Conservation (phyloP, 2,888 invertebrate genomes). For the Dolomedes plantarius region DNA sequence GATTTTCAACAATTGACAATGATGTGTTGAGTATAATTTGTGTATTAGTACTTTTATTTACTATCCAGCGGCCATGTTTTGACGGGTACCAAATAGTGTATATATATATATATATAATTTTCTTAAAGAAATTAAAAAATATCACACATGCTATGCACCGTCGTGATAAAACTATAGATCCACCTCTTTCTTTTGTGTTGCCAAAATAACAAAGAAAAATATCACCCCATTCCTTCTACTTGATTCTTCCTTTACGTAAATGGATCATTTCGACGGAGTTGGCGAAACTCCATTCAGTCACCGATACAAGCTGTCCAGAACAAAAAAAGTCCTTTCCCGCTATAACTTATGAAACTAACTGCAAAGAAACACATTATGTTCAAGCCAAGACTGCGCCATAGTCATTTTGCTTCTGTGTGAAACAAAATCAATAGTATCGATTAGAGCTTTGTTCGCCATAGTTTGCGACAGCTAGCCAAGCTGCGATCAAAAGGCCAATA, state of each 20-base stretch:
- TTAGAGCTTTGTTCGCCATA: not conserved
- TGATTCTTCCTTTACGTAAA: not conserved
- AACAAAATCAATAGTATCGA: not conserved
- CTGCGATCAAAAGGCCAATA: not conserved
- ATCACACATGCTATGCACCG: no score
- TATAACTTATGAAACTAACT: not conserved
- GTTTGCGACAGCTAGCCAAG: not conserved
- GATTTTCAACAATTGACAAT: no score
- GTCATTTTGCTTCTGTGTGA: not conserved
- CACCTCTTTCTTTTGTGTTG: not conserved
- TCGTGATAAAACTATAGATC: not conserved
- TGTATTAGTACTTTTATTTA: no score
- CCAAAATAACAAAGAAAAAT: conserved; percentile 5
- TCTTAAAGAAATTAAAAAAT: no score
- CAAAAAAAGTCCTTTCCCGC: not conserved
- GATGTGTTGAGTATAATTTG: no score
- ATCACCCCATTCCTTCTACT: not conserved
- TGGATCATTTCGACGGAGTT: not conserved
- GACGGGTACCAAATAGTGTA: no score
- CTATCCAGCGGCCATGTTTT: no score
- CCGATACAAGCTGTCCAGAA: not conserved
- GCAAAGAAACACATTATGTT: conserved; percentile 8
- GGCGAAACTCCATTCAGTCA: conserved; percentile 8
- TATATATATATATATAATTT: no score
- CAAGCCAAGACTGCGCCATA: not conserved